Evolutionary conservation across 2,797 vertebrate genomes (phyloP).

Genomic region (Bucorvus abyssinicus): DNA sequence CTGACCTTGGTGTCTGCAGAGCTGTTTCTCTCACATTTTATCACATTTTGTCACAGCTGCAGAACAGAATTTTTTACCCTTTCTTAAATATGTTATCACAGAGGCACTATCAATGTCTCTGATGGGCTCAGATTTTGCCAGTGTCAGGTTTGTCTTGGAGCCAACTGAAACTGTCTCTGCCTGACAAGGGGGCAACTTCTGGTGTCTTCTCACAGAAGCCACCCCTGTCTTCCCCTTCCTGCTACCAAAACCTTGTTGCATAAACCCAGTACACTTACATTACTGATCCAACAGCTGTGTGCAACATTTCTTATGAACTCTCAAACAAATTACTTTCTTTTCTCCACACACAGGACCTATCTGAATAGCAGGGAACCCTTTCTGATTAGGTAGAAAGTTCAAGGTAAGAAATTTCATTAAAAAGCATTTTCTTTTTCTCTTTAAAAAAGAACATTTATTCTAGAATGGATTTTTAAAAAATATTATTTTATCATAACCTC

Average conservation of each 20-base stretch:
- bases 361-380: background rate
- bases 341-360: background rate
- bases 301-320: background rate
- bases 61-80: background rate
- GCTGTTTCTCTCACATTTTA: too few species aligned
- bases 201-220: background rate
- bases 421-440: background rate
- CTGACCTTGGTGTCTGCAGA: too few species aligned
- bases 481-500: background rate
- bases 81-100: background rate
- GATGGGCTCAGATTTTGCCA: background rate
- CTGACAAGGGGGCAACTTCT: background rate
- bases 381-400: background rate
- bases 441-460: background rate
- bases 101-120: background rate
- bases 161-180: background rate
- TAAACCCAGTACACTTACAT: background rate
- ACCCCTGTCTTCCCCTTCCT: accelerated
- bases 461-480: background rate
- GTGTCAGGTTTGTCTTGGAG: background rate
- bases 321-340: background rate
- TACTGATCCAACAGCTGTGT: background rate
- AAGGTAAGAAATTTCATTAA: background rate
- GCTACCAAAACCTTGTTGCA: accelerated
- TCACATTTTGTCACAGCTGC: background rate